Base-by-base conservation (phyloP, 1,140 invertebrate genomes). In the Sinonovacula constricta region DNA sequence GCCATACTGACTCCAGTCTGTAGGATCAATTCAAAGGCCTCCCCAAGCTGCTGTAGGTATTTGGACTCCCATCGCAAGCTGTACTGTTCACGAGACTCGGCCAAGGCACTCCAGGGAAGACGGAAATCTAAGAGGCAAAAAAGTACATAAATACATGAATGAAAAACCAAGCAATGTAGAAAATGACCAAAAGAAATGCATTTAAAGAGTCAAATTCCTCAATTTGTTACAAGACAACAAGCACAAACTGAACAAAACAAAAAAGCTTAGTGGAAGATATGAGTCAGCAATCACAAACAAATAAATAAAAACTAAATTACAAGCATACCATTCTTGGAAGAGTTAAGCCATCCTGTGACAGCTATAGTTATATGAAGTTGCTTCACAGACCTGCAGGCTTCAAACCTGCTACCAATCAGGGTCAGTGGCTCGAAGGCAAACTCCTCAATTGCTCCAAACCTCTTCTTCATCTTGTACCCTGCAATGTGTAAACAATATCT, bases 401-500 rank as follows among this genome's bases (percentile, higher is more conserved):
- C 62, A 39, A 68, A 66, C 26, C 28, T 60, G 22, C 81, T 66
- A 1, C 81, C 75, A 10, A 80, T 62, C 30, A 80, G 31, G 0
- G 81, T 68, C 26, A 95, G 80, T 28, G 92, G 91, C 67, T 93
- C 92, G 86, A 95, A 95, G 57, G 91, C 91, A 91, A 95, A 95
- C 86, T 95, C 94, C 90, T 94, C 94, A n/a, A 95, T 91, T 80
- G 94, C 93, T 26, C 94, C 94, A 62, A 95, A 93, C 78, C 94
- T 86, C 86, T 94, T 94, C 69, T 94, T 93, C 94, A 95, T 95
- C 90, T 95, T 94, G 83, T 93, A 94, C 28, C 94, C 94, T 93
- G 83, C 63, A 83, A 85, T 77, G 53, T 77, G 56, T 22, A 62
- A 62, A 34, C 34, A 33, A 57, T 51, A 14, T n/a, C n/a, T n/a